These are phyloP conservation scores for Parapristionchus giblindavisi DNA, from an alignment of 2,888 invertebrate genomes.

Conservation along the genomic window DNA sequence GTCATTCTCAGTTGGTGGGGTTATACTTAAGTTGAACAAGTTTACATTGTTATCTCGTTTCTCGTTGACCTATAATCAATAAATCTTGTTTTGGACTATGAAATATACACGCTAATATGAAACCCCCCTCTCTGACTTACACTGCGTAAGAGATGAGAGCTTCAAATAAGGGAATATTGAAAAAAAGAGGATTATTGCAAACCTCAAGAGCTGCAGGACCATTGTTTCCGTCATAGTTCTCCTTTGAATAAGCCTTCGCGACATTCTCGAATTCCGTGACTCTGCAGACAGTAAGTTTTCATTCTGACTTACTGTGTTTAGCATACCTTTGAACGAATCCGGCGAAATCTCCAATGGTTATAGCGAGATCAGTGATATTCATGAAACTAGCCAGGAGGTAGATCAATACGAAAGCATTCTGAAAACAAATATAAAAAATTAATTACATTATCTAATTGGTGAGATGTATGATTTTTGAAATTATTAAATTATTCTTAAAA, in stretches of 20 bases:
- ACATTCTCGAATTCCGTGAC: constrained; percentile 8
- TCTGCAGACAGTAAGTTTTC: neutral
- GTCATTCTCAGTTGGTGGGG: neutral
- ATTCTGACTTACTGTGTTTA: neutral
- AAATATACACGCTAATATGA: too few relatives aligned
- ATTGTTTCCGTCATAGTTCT: too few relatives aligned
- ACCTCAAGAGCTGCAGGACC: too few relatives aligned
- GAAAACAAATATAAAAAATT: neutral
- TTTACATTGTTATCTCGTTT: constrained; percentile 2
- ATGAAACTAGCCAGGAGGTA: constrained; percentile 75
- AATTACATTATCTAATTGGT: neutral
- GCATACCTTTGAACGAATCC: constrained; percentile 73
- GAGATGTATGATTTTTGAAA: neutral
- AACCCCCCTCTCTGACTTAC: too few relatives aligned
- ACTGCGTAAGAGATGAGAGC: too few relatives aligned
- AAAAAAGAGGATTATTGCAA: too few relatives aligned
- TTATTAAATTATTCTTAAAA: neutral
- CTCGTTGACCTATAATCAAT: neutral
- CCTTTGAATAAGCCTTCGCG: too few relatives aligned
- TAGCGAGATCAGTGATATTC: constrained; percentile 73
- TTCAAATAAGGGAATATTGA: too few relatives aligned
- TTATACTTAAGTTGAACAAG: neutral
- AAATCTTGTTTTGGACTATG: too few relatives aligned
- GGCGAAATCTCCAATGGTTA: constrained; percentile 72
- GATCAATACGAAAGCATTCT: constrained; percentile 75